These are phyloP conservation scores for Papilio glaucus DNA, from an alignment of 1,140 invertebrate genomes.

Conservation along the genomic window DNA sequence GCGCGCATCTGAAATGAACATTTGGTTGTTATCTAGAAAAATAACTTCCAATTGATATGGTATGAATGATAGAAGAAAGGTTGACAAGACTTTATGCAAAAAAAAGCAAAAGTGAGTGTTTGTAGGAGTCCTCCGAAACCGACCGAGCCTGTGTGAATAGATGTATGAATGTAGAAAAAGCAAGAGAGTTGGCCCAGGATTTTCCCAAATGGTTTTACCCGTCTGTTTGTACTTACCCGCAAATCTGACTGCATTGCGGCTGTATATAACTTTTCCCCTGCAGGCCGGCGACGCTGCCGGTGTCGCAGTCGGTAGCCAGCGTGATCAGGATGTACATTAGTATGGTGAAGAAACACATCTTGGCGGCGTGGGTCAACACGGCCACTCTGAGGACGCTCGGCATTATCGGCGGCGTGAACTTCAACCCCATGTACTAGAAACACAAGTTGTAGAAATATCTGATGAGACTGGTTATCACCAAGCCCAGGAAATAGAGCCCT, in stretches of 20 bases:
- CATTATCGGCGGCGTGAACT: constrained; percentile 40
- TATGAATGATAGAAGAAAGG: no score
- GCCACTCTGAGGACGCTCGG: not conserved
- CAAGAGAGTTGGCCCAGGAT: no score
- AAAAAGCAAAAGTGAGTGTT: no score
- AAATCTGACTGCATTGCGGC: constrained; percentile 44
- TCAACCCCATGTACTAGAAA: constrained; percentile 42
- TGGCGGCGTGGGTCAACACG: constrained; percentile 14
- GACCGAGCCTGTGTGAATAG: no score
- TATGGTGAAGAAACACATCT: constrained; percentile 25
- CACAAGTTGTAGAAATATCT: not conserved
- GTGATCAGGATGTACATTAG: constrained; percentile 37
- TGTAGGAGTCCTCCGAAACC: no score
- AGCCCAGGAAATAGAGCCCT: no score
- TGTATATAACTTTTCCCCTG: constrained; percentile 26
- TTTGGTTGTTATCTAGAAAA: not conserved
- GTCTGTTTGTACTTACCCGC: constrained; percentile 37
- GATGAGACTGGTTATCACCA: no score
- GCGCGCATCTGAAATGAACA: constrained; percentile 39
- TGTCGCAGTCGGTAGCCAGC: constrained; percentile 28
- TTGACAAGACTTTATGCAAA: no score
- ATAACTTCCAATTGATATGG: no score
- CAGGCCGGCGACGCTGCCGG: constrained; percentile 38
- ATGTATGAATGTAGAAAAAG: no score
- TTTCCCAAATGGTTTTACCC: no score